Conservation (phyloP, 2,797 vertebrate species). For the Xiphophorus birchmanni region DNA sequence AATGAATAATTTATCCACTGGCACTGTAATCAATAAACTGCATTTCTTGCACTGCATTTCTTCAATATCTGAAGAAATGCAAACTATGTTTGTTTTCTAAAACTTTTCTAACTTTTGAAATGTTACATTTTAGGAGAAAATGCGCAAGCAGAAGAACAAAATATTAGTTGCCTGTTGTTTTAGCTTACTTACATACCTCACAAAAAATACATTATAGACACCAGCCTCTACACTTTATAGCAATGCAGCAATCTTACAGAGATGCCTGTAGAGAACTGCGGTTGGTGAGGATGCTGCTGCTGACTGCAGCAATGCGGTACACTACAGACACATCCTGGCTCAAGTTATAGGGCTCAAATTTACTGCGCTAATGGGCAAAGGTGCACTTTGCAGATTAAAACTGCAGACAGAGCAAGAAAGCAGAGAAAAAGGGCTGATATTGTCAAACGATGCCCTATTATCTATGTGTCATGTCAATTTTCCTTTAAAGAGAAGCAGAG, state of each 20-base stretch:
- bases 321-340: constrained; percentile 63
- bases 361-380: constrained; percentile 71
- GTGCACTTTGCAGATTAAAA: constrained; percentile 77
- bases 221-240: constrained; percentile 23
- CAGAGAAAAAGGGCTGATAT: constrained; percentile 13
- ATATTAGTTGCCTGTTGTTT: constrained; percentile 10
- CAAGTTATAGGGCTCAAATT: constrained; percentile 73
- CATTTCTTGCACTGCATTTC: too few relatives aligned
- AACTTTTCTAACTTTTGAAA: not conserved
- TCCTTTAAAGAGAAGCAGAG: constrained; percentile 2
- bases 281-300: constrained; percentile 57
- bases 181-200: constrained; percentile 10
- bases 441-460: constrained; percentile 1
- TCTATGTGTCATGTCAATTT: not conserved
- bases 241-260: constrained; percentile 64
- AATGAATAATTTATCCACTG: not conserved
- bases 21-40: not conserved
- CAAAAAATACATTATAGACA: constrained; percentile 23
- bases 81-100: not conserved
- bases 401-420: constrained; percentile 46
- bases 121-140: not conserved
- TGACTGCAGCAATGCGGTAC: constrained; percentile 82
- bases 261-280: constrained; percentile 63
- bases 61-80: too few relatives aligned
- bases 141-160: not conserved